Evolutionary conservation across 1,140 invertebrate species (phyloP).

Genomic region (Achroia grisella): DNA sequence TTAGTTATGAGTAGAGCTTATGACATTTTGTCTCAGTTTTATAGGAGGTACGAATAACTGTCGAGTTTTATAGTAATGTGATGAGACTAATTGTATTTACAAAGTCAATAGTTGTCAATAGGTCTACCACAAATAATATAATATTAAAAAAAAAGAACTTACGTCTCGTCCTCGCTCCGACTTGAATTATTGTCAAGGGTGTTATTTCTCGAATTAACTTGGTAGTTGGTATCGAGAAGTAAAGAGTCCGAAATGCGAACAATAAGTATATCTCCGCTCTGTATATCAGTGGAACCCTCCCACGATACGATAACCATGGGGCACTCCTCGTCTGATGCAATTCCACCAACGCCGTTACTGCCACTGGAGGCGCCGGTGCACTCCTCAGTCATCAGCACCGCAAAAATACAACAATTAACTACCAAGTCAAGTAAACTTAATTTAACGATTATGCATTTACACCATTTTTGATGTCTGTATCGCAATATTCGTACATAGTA

Average conservation of each 20-base stretch:
- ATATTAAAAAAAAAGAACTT: conserved; percentile 7
- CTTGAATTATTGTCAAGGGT: conserved; percentile 38
- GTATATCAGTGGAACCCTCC: conserved; percentile 77
- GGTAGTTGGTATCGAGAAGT: conserved; percentile 55
- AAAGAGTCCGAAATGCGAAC: conserved; percentile 79
- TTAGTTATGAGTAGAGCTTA: too few relatives aligned
- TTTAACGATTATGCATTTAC: too few relatives aligned
- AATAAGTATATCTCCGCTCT: conserved; percentile 80
- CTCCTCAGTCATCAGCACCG: conserved; percentile 71
- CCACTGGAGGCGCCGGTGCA: conserved; percentile 46
- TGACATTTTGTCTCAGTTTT: too few relatives aligned
- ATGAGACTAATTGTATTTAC: too few relatives aligned
- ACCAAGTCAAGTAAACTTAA: conserved; percentile 22
- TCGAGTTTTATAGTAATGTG: too few relatives aligned
- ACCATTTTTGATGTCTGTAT: conserved; percentile 6
- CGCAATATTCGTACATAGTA: conserved; percentile 2
- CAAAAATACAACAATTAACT: conserved; percentile 45
- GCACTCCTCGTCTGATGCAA: conserved; percentile 56
- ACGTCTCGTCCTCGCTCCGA: conserved; percentile 37
- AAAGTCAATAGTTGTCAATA: too few relatives aligned
- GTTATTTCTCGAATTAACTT: conserved; percentile 32
- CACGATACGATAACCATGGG: conserved; percentile 74
- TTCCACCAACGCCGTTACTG: conserved; percentile 32
- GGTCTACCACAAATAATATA: too few relatives aligned
- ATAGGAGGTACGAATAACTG: too few relatives aligned